Evolutionary conservation across 2,888 invertebrate species (phyloP).

Genomic region (Halictus quadricinctus): DNA sequence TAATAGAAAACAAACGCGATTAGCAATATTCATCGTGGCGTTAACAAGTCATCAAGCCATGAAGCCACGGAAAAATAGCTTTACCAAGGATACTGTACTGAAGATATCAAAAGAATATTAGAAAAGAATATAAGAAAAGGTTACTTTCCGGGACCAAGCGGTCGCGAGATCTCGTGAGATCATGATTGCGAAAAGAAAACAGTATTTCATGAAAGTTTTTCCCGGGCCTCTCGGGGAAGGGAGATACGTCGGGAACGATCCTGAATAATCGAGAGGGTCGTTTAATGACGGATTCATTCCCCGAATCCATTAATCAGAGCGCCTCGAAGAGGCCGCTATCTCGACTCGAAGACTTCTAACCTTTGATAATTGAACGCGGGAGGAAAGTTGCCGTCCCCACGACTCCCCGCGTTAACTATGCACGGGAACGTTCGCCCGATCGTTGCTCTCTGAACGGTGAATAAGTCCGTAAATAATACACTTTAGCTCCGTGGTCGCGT

Average conservation of each 20-base stretch:
- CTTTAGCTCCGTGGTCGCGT: constrained; percentile 33
- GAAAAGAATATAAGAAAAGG: neutral
- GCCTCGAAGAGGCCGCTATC: constrained; percentile 23
- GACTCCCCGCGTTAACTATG: constrained; percentile 24
- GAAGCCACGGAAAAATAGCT: neutral
- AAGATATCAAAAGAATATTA: neutral
- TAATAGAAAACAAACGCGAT: too few relatives aligned
- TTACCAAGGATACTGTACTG: neutral
- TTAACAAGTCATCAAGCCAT: too few relatives aligned
- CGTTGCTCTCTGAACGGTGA: constrained; percentile 51
- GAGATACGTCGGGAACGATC: neutral
- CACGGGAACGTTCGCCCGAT: constrained; percentile 40
- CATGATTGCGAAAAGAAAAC: neutral
- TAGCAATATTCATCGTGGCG: too few relatives aligned
- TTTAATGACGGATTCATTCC: neutral
- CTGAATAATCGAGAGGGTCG: constrained; percentile 5
- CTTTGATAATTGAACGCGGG: constrained; percentile 54
- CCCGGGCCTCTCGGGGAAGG: neutral
- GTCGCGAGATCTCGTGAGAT: neutral
- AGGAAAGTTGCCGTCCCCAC: constrained; percentile 40
- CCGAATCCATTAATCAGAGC: constrained; percentile 32
- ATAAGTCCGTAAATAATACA: constrained; percentile 56
- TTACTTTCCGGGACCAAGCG: neutral
- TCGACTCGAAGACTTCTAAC: constrained; percentile 35
- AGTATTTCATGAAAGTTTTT: neutral